Base-by-base conservation (phyloP, 1,140 invertebrate genomes). In the Sinonovacula constricta region DNA sequence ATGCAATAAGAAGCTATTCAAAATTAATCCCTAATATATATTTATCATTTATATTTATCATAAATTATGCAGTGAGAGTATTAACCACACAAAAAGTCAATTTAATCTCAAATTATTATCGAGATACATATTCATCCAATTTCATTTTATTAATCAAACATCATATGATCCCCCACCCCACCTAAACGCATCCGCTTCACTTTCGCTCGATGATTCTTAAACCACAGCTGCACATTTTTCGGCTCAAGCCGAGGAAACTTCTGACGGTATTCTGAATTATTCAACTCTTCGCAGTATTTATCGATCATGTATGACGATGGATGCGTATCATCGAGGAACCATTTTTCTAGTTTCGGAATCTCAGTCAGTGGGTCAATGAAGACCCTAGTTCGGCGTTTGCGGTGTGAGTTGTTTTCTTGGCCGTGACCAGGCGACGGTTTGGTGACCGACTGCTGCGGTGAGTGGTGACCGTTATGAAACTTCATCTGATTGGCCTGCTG, bases 321-420 rank as follows among this genome's bases (percentile, higher is more conserved):
- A 92, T 99, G 98, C 31, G 98, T 99, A 92, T 99, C 98, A 87
- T 97, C 94, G n/a, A 95, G 94, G 89, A 99, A 99, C 97, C 98
- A 99, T 87, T 97, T 96, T 89, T 99, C 98, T 70, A 99, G 92
- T 82, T 97, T 94, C 3, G 98, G 98, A 57, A 99, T 98, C 93
- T 99, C 98, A 28, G 97, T 97, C 15, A 99, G 96, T 0, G 98
- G 98, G 92, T 99, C 98, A 83, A 99, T 99, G 90, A 99, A 99
- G n/a, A 98, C 99, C 77, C 98, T 94, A 90, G 98, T 99, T 39
- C 98, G 93, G 90, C 97, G 93, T 65, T 97, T 93, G 88, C 87
- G 82, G 54, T 82, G 81, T 34, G 74, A 63, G 57, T 66, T 74
- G n/a, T 63, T 51, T 57, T 70, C 76, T 26, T 79, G 66, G 60